These are phyloP conservation scores for Pachycephus smyrnensis DNA, from an alignment of 2,888 invertebrate genomes.

Conservation along the genomic window DNA sequence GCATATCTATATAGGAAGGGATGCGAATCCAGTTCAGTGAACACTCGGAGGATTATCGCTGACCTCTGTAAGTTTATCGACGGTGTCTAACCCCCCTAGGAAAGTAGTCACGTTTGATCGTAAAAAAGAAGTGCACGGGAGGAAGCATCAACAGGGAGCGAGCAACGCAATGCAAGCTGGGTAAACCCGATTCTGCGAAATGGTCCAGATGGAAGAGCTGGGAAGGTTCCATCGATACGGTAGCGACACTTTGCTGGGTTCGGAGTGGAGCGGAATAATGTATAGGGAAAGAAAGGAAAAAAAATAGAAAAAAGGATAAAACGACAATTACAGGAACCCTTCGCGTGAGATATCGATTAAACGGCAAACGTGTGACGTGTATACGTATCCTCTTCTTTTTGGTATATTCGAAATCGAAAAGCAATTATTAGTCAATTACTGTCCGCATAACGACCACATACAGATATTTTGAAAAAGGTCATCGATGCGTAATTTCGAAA, in stretches of 20 bases:
- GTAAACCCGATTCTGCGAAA: neutral
- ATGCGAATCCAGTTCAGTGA: neutral
- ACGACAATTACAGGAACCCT: neutral
- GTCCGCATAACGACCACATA: neutral
- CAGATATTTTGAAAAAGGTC: neutral
- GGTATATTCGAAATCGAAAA: neutral
- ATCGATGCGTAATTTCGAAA: neutral
- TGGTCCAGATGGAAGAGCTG: neutral
- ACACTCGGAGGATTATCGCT: neutral
- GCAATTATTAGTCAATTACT: neutral
- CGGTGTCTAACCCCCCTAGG: neutral
- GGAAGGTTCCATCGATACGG: neutral
- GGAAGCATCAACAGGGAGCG: neutral
- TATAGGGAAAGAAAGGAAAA: slow-evolving; percentile 2
- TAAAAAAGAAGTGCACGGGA: neutral
- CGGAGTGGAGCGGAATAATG: neutral
- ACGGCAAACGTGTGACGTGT: neutral
- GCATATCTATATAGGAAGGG: neutral
- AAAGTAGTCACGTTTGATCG: neutral
- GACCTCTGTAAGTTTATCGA: neutral
- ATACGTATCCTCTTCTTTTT: neutral
- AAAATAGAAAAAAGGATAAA: neutral
- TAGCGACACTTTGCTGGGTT: neutral
- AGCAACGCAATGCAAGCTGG: neutral
- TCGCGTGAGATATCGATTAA: neutral